phyloP scores from a whole-genome alignment of 1,140 invertebrate species.

The Ceratosolen fusciceps region DNA sequence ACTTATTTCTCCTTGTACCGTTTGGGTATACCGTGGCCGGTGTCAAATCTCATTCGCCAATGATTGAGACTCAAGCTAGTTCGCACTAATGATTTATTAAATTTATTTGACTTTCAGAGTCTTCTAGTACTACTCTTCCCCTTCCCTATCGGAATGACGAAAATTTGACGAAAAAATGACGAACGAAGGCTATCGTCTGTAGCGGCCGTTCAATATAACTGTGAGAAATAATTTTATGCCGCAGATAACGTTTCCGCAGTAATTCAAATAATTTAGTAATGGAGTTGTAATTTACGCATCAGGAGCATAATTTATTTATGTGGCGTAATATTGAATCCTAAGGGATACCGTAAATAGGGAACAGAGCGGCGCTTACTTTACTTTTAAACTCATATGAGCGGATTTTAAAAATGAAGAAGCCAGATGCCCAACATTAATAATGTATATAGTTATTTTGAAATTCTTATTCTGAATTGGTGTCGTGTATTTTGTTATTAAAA shows the following conservation, averaged over 20 bases:
- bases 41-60: not conserved
- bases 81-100: not conserved
- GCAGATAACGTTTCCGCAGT: not conserved
- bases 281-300: not conserved
- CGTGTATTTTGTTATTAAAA: too few relatives aligned
- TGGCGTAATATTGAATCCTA: not conserved
- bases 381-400: too few relatives aligned
- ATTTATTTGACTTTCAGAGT: not conserved
- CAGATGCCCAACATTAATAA: too few relatives aligned
- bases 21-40: not conserved
- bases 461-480: too few relatives aligned
- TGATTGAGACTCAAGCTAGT: not conserved
- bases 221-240: not conserved
- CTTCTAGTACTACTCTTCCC: not conserved
- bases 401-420: too few relatives aligned
- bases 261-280: not conserved
- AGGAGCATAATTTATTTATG: not conserved
- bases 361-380: not conserved
- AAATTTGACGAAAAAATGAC: not conserved
- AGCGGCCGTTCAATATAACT: not conserved
- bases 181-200: not conserved
- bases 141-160: not conserved
- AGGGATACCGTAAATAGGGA: not conserved
- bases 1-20: too few relatives aligned
- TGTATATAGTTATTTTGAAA: too few relatives aligned